phyloP scores from a whole-genome alignment of 2,888 invertebrate species.

The Mythimna vitellina region DNA sequence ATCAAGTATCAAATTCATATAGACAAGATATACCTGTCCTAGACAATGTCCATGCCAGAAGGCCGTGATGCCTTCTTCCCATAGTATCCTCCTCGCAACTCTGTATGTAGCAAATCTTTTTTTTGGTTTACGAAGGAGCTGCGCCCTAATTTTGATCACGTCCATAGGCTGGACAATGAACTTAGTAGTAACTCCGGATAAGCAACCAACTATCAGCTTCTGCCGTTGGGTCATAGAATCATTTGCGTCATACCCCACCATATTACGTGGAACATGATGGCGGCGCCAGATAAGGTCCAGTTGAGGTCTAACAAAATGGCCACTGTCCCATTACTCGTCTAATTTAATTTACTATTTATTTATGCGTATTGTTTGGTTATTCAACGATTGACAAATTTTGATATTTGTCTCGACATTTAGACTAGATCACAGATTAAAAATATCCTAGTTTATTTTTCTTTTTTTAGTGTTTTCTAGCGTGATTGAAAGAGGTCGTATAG shows the following conservation, averaged over 20 bases:
- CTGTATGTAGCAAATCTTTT: slow-evolving; percentile 85
- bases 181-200: slow-evolving; percentile 78
- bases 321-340: background rate
- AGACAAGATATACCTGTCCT: slow-evolving; percentile 92
- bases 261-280: slow-evolving; percentile 59
- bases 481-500: background rate
- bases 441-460: background rate
- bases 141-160: slow-evolving; percentile 98
- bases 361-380: background rate
- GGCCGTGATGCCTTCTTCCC: slow-evolving; percentile 95
- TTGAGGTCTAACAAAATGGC: background rate
- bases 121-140: slow-evolving; percentile 93
- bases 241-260: slow-evolving; percentile 81
- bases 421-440: background rate
- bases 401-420: background rate
- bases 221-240: slow-evolving; percentile 76
- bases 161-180: slow-evolving; percentile 94
- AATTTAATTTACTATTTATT: background rate
- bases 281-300: background rate
- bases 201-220: slow-evolving; percentile 79
- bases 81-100: slow-evolving; percentile 92
- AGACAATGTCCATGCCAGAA: slow-evolving; percentile 99
- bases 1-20: too few species aligned
- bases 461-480: too few species aligned
- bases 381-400: background rate